Evolutionary conservation across 1,140 invertebrate species (phyloP).

Genomic region (Ostrea denselamellosa): DNA sequence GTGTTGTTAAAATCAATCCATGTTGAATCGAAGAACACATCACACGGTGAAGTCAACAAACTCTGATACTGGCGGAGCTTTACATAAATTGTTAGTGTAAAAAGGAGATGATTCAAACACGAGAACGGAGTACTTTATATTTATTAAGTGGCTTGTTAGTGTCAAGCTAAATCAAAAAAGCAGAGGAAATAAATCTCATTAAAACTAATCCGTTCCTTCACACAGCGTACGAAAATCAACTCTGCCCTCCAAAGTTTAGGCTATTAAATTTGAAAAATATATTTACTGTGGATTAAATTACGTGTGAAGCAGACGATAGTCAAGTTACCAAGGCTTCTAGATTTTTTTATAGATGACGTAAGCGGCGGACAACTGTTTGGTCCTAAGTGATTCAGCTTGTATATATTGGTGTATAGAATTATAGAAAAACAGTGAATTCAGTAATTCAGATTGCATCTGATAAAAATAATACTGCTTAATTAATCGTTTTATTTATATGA

Average conservation of each 20-base stretch:
- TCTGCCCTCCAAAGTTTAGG: neutral
- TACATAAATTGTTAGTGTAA: no score
- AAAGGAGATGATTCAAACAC: neutral
- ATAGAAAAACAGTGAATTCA: no score
- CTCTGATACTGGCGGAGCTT: no score
- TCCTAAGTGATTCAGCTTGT: no score
- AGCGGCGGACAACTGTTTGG: no score
- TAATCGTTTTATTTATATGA: no score
- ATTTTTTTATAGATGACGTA: neutral
- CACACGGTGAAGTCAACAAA: no score
- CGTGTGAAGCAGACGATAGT: neutral
- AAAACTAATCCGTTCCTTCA: neutral
- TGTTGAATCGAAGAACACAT: no score
- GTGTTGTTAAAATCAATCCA: no score
- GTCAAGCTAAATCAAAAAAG: neutral
- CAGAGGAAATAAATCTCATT: conserved; percentile 14
- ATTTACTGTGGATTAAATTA: neutral
- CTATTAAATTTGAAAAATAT: conserved; percentile 18
- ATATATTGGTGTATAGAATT: no score
- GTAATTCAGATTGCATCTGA: no score
- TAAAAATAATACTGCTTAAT: no score
- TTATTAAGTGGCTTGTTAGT: conserved; percentile 7
- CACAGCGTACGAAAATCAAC: neutral
- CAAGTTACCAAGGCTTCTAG: neutral
- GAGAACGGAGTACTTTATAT: neutral